Base-by-base conservation (phyloP, 2,797 vertebrate genomes). In the Melanotaenia parkinsoni region DNA sequence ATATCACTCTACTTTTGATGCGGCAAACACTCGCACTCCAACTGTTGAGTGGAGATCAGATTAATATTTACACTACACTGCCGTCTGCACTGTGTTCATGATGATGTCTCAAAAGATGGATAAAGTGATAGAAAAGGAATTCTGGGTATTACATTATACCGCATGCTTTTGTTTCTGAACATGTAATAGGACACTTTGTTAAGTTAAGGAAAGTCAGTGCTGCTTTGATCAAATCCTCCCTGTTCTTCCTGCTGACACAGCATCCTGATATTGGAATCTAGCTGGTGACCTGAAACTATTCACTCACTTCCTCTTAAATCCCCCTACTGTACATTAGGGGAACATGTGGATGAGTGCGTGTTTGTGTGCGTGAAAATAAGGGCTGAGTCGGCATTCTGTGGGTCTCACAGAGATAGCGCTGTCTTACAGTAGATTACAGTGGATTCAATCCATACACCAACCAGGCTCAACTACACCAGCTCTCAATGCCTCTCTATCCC, bases 361-460 rank as follows among this genome's bases (percentile, higher is more conserved):
- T 67, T 58, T 81, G 67, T 63, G 62, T 81, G 67, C 47, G 67
- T 74, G 74, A 38, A 84, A 84, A 88, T 89, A 89, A 89, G 40
- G 76, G 91, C 92, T 93, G 91, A 92, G 81, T 88, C 77, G 74
- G 89, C 91, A 5, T 85, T 90, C 74, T 81, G 76, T 45, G 56
- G 84, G 80, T 75, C 84, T 85, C 79, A 82, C 74, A 67, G 81
- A 91, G 88, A 92, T 87, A 87, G 91, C 56, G 73, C 86, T 87
- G 89, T 90, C 88, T 91, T 90, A 92, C 83, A 89, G 88, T 87
- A 92, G 88, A 91, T 92, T 92, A 92, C 86, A 84, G 87, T 88
- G 86, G 90, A 92, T 90, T 86, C 86, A 77, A 89, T 88, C 85
- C 86, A 78, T 64, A 83, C 67, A 69, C 81, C 88, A 71, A 79